These are phyloP conservation scores for Pteropus rufus DNA, from an alignment of 2,797 vertebrate genomes.

Conservation along the genomic window DNA sequence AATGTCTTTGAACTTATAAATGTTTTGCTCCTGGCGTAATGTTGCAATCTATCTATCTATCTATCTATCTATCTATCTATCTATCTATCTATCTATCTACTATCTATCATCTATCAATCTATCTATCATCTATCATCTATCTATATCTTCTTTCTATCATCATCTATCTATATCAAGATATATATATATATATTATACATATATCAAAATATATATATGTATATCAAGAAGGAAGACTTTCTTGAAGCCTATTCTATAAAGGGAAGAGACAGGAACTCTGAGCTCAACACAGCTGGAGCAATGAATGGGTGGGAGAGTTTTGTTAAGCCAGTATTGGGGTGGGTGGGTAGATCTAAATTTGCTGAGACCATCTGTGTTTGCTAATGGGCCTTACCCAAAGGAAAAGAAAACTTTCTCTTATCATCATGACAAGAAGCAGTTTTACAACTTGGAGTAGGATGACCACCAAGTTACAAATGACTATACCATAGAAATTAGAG, in stretches of 20 bases:
- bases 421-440: background rate
- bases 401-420: background rate
- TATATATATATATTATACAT: background rate
- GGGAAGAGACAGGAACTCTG: background rate
- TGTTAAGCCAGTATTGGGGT: background rate
- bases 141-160: too few species aligned
- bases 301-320: background rate
- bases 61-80: too few species aligned
- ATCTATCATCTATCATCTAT: too few species aligned
- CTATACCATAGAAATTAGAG: background rate
- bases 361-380: background rate
- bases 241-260: background rate
- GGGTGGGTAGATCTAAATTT: background rate
- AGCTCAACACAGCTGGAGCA: background rate
- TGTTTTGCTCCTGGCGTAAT: background rate
- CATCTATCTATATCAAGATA: background rate
- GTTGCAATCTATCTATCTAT: background rate
- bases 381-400: background rate
- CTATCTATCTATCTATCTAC: too few species aligned
- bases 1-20: background rate
- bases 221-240: background rate
- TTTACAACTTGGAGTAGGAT: background rate
- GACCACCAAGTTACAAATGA: background rate
- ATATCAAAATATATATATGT: too few species aligned
- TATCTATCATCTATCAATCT: too few species aligned